Percentiles rank a stretch among this genome's conserved stretches.
Conservation (phyloP, 2,113 vertebrate species). For the Coptodon rendalli region DNA sequence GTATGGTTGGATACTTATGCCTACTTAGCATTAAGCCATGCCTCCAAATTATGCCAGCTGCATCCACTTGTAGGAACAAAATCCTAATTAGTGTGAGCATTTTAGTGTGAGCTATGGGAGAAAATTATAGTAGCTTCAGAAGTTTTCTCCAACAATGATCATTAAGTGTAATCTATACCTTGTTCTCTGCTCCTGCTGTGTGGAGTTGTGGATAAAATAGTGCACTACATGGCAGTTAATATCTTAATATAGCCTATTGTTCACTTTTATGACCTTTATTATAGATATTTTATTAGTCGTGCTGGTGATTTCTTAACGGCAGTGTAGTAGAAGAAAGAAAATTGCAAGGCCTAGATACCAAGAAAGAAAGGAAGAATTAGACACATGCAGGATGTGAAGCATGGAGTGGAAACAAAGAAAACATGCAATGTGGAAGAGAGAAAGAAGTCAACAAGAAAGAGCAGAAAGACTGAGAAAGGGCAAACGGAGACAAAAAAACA, state of each 20-base stretch:
- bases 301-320: conserved; percentile 6
- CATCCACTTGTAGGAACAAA: conserved; percentile 35
- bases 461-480: conserved; percentile 35
- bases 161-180: neutral
- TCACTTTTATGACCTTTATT: conserved; percentile 19
- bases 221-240: conserved; percentile 2
- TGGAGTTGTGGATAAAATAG: neutral
- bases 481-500: conserved; percentile 32
- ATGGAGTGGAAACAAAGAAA: neutral
- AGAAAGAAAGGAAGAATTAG: neutral
- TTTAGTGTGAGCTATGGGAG: neutral
- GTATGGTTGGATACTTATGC: conserved; percentile 26
- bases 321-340: neutral
- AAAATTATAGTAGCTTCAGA: conserved; percentile 14
- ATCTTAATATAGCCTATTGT: conserved; percentile 4
- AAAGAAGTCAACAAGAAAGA: neutral
- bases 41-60: conserved; percentile 36
- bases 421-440: neutral
- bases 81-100: conserved; percentile 11
- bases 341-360: neutral
- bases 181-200: neutral
- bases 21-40: conserved; percentile 12
- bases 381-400: neutral
- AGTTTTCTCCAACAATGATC: neutral
- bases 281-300: neutral